Evolutionary conservation across 2,113 vertebrate genomes (phyloP), one percentile per base, ranked within the genome.

Genomic region (Pluvianellus socialis): DNA sequence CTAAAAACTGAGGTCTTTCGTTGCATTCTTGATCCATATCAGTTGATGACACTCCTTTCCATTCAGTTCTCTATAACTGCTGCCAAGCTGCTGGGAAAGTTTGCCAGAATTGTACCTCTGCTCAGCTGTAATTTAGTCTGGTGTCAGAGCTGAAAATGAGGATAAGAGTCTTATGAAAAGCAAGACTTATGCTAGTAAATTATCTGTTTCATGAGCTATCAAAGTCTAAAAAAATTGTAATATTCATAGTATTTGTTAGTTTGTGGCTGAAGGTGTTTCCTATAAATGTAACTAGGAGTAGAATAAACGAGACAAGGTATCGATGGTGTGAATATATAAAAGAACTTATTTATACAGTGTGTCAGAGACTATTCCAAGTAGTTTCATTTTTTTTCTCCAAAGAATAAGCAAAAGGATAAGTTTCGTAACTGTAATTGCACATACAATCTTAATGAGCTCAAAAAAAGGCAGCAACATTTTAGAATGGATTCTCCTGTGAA

Each of bases 401-500:
- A 86, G 30, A 91, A 87, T 68, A 77, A 86, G 10, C 5, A 90
- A 40, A 88, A 84, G 9, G 61, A 2, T 55, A 93, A 50, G 22
- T 96, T 95, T 91, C 80, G 44, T 70, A 91, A 71, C 38, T 83
- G 17, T 62, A 93, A 90, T 66, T 45, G 44, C n/a, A 44, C 65
- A 77, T 66, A 62, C 59, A 91, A 47, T 80, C 89, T 96, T 92
- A 93, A 95, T 81, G 89, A 95, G 45, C 40, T 72, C 55, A 90
- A 89, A 90, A 19, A 83, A 93, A 96, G 40, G 20, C 73, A 71
- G 8, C 10, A 76, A 75, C n/a, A 6, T 94, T 92, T 82, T 32
- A 76, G 61, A 94, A 94, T 56, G 3, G 12, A 66, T 95, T 85
- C 28, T 94, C 50, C 47, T 71, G 40, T 68, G 90, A 93, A 89